phyloP scores from a whole-genome alignment of 92 coral and sea anemone genomes.

The Paramuricea clavata region DNA sequence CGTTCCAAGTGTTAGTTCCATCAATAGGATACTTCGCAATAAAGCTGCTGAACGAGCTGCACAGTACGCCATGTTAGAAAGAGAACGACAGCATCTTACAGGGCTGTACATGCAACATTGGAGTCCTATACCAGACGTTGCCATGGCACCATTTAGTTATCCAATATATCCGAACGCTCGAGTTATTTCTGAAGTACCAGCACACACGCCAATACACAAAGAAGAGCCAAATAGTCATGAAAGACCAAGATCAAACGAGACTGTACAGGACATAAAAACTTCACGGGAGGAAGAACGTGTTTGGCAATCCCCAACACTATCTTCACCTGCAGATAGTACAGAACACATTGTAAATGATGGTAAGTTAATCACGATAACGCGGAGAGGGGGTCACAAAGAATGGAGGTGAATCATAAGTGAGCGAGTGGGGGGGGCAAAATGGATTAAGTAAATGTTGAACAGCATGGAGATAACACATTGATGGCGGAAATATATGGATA shows the following conservation, averaged over 20 bases:
- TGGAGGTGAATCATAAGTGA: too few relatives aligned
- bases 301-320: constrained; percentile 44
- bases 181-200: constrained; percentile 8
- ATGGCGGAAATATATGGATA: too few relatives aligned
- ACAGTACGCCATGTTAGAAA: constrained; percentile 97
- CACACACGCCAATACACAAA: constrained; percentile 25
- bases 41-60: constrained; percentile 99
- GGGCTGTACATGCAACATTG: constrained; percentile 90
- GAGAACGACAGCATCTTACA: constrained; percentile 97
- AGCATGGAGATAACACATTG: neutral
- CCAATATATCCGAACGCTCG: constrained; percentile 11
- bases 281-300: constrained; percentile 41
- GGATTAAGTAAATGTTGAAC: neutral
- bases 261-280: constrained; percentile 34
- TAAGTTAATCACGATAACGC: too few relatives aligned
- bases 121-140: constrained; percentile 37
- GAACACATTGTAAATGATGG: constrained; percentile 35
- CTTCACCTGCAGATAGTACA: constrained; percentile 12
- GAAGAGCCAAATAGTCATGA: constrained; percentile 37
- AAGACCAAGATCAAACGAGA: constrained; percentile 31
- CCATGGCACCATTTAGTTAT: constrained; percentile 19
- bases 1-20: constrained; percentile 98
- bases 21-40: constrained; percentile 95
- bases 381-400: too few relatives aligned
- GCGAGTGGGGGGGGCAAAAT: too few relatives aligned